These are phyloP conservation scores for Hydrotaea diabolus DNA, from an alignment of 2,888 invertebrate genomes.

Conservation along the genomic window DNA sequence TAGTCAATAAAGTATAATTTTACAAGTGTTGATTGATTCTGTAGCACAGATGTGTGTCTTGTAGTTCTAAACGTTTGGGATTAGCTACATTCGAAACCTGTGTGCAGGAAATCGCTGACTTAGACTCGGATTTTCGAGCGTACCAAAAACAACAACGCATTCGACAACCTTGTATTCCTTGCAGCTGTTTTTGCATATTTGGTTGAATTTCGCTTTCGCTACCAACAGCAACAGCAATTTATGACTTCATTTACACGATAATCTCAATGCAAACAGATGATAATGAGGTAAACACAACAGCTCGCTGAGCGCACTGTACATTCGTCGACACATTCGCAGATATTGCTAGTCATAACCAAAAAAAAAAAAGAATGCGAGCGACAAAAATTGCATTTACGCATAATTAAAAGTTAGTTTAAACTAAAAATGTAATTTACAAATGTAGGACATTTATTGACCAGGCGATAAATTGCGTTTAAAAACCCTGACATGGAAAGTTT, in stretches of 20 bases:
- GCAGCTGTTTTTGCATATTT: background rate
- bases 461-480: constrained; percentile 28
- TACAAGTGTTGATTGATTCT: too few relatives aligned
- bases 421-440: constrained; percentile 30
- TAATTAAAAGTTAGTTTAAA: constrained; percentile 46
- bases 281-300: background rate
- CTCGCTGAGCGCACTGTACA: too few relatives aligned
- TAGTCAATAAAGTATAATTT: too few relatives aligned
- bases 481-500: constrained; percentile 22
- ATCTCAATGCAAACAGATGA: constrained; percentile 20
- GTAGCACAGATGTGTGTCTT: too few relatives aligned
- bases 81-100: too few relatives aligned
- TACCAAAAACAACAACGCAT: constrained; percentile 18
- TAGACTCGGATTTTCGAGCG: background rate
- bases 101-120: too few relatives aligned
- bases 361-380: background rate
- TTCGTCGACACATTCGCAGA: background rate
- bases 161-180: background rate
- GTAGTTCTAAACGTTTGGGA: too few relatives aligned
- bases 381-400: constrained; percentile 27
- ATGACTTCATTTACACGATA: constrained; percentile 52
- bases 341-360: background rate
- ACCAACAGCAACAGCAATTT: constrained; percentile 45
- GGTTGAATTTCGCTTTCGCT: background rate
- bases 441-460: constrained; percentile 41